Conservation (phyloP, 2,888 invertebrate genomes). For the Rutpela maculata region DNA sequence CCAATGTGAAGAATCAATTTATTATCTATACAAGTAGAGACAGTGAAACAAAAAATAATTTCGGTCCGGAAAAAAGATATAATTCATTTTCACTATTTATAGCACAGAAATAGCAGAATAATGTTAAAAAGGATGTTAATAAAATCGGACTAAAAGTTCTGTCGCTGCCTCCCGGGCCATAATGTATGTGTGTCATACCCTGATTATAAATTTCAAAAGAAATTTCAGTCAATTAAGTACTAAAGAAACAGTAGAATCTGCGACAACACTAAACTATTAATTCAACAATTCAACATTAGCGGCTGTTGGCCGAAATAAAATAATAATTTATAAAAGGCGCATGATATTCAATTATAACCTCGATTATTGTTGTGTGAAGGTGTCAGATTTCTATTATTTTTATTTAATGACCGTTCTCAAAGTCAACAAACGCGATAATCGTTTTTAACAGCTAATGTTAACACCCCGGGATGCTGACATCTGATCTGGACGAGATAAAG, state of each 20-base stretch:
- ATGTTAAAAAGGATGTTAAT: too few relatives aligned
- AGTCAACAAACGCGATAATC: constrained; percentile 41
- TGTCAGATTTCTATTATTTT: constrained; percentile 40
- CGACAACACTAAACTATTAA: not conserved
- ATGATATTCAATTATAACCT: constrained; percentile 34
- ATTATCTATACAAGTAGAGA: too few relatives aligned
- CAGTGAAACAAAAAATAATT: too few relatives aligned
- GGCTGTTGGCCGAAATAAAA: constrained; percentile 14
- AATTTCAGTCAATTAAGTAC: not conserved
- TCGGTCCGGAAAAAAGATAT: too few relatives aligned
- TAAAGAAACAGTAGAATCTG: not conserved
- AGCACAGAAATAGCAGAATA: too few relatives aligned
- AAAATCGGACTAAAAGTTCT: too few relatives aligned
- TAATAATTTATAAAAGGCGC: constrained; percentile 22
- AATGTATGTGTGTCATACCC: too few relatives aligned
- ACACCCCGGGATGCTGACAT: constrained; percentile 44
- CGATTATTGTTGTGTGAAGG: constrained; percentile 29
- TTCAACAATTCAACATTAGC: not conserved
- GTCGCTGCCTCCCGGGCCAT: too few relatives aligned
- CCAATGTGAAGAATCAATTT: too few relatives aligned
- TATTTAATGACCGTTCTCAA: constrained; percentile 39
- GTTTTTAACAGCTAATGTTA: constrained; percentile 41
- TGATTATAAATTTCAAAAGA: not conserved
- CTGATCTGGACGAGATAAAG: constrained; percentile 44
- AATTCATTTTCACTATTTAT: too few relatives aligned